Percentiles rank a stretch among this genome's conserved stretches.
phyloP scores from a whole-genome alignment of 2,113 vertebrate genomes.

The Ramphastos sulfuratus region DNA sequence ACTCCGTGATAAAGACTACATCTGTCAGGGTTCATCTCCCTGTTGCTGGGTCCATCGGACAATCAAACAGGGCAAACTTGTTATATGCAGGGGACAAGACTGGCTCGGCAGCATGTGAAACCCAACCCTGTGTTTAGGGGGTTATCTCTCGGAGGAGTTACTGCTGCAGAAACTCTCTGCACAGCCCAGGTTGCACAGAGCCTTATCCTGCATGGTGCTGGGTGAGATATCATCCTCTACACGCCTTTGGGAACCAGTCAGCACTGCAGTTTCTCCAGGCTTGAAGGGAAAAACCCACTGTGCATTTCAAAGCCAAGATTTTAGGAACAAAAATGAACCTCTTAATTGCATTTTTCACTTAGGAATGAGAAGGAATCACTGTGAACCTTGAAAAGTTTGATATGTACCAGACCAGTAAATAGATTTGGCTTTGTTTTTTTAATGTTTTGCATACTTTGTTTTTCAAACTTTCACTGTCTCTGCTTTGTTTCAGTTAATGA shows the following conservation, averaged over 20 bases:
- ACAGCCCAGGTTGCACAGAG: neutral
- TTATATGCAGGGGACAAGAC: neutral
- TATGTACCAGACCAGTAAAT: slow-evolving; percentile 64
- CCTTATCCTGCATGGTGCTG: neutral
- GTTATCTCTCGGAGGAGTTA: neutral
- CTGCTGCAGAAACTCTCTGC: neutral
- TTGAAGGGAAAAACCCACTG: slow-evolving; percentile 14
- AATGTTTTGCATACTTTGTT: slow-evolving; percentile 70
- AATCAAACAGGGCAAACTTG: neutral
- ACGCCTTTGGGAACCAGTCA: neutral
- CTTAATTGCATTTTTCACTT: slow-evolving; percentile 56
- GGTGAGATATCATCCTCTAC: neutral
- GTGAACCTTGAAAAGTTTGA: slow-evolving; percentile 50
- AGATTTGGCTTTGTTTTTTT: slow-evolving; percentile 59
- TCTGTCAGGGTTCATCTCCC: slow-evolving; percentile 36
- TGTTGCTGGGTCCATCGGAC: neutral
- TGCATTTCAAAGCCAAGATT: slow-evolving; percentile 21
- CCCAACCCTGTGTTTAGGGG: neutral
- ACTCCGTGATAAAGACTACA: slow-evolving; percentile 41
- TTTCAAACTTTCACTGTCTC: slow-evolving; percentile 75
- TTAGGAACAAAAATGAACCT: slow-evolving; percentile 23
- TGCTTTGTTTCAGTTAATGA: slow-evolving; percentile 83
- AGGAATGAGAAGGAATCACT: slow-evolving; percentile 59
- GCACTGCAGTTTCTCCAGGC: neutral
- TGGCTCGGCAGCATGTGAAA: neutral